Base-by-base conservation (phyloP, 2,888 invertebrate species). In the Andricus quercusramuli region DNA sequence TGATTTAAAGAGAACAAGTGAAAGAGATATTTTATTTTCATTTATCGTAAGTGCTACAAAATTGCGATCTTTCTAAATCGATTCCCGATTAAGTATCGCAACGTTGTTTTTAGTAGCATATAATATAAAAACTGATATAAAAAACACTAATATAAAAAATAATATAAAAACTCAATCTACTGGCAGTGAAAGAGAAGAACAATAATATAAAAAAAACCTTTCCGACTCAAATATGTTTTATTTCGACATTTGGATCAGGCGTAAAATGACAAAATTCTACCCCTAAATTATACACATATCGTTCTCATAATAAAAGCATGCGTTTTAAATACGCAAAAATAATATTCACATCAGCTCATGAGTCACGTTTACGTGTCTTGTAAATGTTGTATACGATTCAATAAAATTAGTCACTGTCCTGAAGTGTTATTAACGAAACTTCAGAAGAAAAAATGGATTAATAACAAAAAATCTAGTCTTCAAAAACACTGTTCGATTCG, bases 271-370 rank as follows among this genome's bases (percentile, higher is more conserved):
- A 74, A 51, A 56, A 56, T 56, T 47, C 32, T 32, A 74, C 25
- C 51, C 29, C 56, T 74, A 74, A 74, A 74, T 74, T 51, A 74
- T 32, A 74, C 74, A 74, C 9, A 29, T n/a, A 22, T 44, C 25
- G 25, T 47, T 70, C 70, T 29, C 70, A 25, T 74, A 74, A 74
- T 32, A 74, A 74, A 70, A 70, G 47, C 70, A 51, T 47, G 70
- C 70, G 20, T 70, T 47, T 70, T 70, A 51, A 74, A 56, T 74
- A 51, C 74, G 51, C 74, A 51, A 74, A 74, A 74, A 51, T 25
- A 70, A 74, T 56, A 74, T 74, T 56, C 74, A 74, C 56, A 74
- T 74, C 56, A 51, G 29, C 74, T 74, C 74, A 70, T 29, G 9
- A 70, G 32, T 51, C 29, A 47, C 25, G 51, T 37, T 74, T 11